These are phyloP conservation scores for Poicephalus gulielmi DNA, from an alignment of 2,113 vertebrate species.

Conservation along the genomic window DNA sequence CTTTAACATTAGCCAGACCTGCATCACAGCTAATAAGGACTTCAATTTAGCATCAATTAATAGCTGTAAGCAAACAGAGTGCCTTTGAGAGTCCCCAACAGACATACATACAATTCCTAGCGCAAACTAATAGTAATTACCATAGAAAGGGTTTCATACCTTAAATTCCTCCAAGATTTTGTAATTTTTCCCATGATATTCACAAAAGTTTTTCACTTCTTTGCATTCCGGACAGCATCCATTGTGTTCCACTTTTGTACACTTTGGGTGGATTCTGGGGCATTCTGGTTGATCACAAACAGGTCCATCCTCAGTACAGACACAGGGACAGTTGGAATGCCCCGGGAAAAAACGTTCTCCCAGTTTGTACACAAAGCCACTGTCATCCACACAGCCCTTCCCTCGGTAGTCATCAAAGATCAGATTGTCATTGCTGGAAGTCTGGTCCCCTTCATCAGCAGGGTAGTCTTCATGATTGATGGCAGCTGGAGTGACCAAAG, in stretches of 20 bases:
- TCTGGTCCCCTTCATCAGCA: slow-evolving; percentile 90
- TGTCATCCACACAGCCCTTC: slow-evolving; percentile 98
- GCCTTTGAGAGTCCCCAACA: neutral
- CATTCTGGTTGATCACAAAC: slow-evolving; percentile 98
- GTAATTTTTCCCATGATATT: slow-evolving; percentile 96
- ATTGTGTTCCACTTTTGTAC: slow-evolving; percentile 98
- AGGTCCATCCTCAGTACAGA: slow-evolving; percentile 98
- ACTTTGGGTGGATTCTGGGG: slow-evolving; percentile 98
- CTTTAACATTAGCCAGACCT: neutral
- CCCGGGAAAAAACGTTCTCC: slow-evolving; percentile 98
- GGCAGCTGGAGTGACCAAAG: slow-evolving; percentile 82
- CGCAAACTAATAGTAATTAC: neutral
- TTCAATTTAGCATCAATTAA: neutral
- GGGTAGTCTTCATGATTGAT: slow-evolving; percentile 91
- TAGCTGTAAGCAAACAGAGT: neutral
- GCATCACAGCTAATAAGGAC: neutral
- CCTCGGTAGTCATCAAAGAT: slow-evolving; percentile 98
- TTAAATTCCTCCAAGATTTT: slow-evolving; percentile 99
- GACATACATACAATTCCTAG: neutral
- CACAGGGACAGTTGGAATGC: slow-evolving; percentile 97
- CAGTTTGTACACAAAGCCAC: slow-evolving; percentile 97
- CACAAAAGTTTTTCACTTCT: slow-evolving; percentile 99
- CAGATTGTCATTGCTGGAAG: slow-evolving; percentile 88
- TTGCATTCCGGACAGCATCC: slow-evolving; percentile 99
- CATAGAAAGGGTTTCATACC: slow-evolving; percentile 78